Evolutionary conservation across 2,113 vertebrate species (phyloP), one percentile per base, ranked within the genome.

Genomic region (Grus americana): DNA sequence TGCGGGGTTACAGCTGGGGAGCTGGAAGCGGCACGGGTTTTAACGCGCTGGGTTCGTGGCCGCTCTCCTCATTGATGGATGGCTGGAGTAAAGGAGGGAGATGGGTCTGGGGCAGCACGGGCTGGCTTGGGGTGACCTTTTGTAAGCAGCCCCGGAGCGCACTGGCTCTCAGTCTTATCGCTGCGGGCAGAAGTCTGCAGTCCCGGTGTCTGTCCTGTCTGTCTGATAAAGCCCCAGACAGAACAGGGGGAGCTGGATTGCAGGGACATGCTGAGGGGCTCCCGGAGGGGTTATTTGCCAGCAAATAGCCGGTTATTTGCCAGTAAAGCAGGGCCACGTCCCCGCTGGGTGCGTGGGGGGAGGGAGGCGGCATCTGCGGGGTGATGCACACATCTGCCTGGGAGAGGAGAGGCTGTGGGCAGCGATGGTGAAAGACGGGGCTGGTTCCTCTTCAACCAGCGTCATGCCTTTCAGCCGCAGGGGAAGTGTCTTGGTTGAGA

Each of bases 211-310:
- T 70, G 86, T 22, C 79, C 61, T 20, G 76, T 52, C 30, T 3
- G 6, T 52, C 65, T 65, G 94, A 94, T 95, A 95, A 96, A 96
- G 80, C 47, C 38, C 18, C 68, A 63, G 91, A 36, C 20, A 2
- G 61, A 82, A 73, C 81, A 79, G 81, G 29, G 86, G 61, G n/a
- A 93, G 79, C 47, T 23, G 27, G 30, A 46, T 24, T 16, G 63
- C 88, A 79, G 71, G 83, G 49, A 38, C 27, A 6, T 0, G 3
- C 49, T 0, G 20, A 74, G 74, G 70, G 88, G 81, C 76, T 91
- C 72, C 80, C 36, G 2, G 46, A 34, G 84, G 73, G 80, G 46
- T 66, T 87, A 4, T 75, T 63, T 65, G 40, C 44, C 3, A 3
- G 50, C 55, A 29, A 61, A 78, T 4, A 44, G 32, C 26, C 2